These are phyloP conservation scores for Hypena proboscidalis DNA, from an alignment of 2,888 invertebrate species.

Conservation along the genomic window DNA sequence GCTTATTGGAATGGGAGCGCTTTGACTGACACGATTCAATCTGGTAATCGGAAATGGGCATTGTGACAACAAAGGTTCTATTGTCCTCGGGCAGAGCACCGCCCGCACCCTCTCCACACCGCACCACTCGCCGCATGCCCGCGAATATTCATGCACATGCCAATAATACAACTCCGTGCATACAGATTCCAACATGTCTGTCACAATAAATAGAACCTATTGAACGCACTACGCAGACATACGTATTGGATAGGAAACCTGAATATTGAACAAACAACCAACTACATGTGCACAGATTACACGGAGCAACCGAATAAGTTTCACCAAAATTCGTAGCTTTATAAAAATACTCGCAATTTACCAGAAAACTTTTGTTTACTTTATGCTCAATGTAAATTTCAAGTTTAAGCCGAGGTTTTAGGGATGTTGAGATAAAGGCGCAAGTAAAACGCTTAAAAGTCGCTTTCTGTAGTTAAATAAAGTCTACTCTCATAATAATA, in stretches of 20 bases:
- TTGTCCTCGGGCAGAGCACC: constrained; percentile 62
- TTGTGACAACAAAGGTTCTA: constrained; percentile 81
- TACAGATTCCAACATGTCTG: constrained; percentile 38
- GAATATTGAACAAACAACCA: not conserved
- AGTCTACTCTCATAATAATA: too few species aligned
- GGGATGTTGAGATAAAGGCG: too few species aligned
- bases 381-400: too few species aligned
- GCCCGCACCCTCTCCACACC: constrained; percentile 41
- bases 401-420: too few species aligned
- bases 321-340: not conserved
- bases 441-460: too few species aligned
- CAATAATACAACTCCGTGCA: constrained; percentile 43
- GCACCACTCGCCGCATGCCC: constrained; percentile 43
- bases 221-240: constrained; percentile 15
- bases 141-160: constrained; percentile 68
- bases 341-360: not conserved
- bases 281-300: too few species aligned
- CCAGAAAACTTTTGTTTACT: too few species aligned
- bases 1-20: constrained; percentile 66
- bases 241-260: constrained; percentile 1
- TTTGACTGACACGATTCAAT: constrained; percentile 80
- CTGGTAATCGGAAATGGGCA: constrained; percentile 85
- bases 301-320: too few species aligned
- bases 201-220: constrained; percentile 38
- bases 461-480: too few species aligned